Percentiles rank a stretch among this genome's conserved stretches.
Evolutionary conservation across 1,140 invertebrate species (phyloP).

Genomic region (Homalodisca vitripennis): DNA sequence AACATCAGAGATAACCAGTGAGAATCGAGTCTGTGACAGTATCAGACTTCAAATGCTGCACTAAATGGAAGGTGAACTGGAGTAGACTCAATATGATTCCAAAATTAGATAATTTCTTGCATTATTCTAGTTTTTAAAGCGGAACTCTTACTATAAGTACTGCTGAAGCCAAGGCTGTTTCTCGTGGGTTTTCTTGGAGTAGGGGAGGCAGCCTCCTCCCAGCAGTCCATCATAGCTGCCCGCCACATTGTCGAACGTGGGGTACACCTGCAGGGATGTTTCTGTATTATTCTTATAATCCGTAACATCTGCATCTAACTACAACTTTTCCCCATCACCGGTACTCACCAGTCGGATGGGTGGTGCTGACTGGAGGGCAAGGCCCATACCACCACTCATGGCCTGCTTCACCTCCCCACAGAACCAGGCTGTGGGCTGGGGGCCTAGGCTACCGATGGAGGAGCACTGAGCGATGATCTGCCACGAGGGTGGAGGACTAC

Average conservation of each 20-base stretch:
- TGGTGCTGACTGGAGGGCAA: constrained; percentile 27
- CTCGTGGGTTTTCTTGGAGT: constrained; percentile 70
- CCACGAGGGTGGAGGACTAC: constrained; percentile 59
- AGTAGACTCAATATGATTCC: no score
- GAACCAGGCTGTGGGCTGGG: constrained; percentile 68
- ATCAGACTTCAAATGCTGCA: no score
- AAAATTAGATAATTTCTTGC: no score
- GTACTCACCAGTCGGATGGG: constrained; percentile 47
- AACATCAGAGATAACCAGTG: no score
- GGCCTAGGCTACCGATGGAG: constrained; percentile 84
- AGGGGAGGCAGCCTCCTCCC: constrained; percentile 89
- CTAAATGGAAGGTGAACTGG: no score
- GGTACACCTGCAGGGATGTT: constrained; percentile 65
- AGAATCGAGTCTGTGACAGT: no score
- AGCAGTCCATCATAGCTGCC: constrained; percentile 78
- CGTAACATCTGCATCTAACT: no score
- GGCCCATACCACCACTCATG: constrained; percentile 34
- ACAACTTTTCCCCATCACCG: no score
- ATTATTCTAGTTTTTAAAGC: no score
- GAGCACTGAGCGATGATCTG: constrained; percentile 81
- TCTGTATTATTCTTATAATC: no score
- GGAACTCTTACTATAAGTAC: constrained; percentile 69
- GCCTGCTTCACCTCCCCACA: constrained; percentile 62
- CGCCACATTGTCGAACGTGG: constrained; percentile 74
- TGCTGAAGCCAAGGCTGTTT: constrained; percentile 83